A percentile compares a stretch with the other conserved stretches of the same genome.
phyloP scores from a whole-genome alignment of 2,888 invertebrate species.

The Carabus problematicus region DNA sequence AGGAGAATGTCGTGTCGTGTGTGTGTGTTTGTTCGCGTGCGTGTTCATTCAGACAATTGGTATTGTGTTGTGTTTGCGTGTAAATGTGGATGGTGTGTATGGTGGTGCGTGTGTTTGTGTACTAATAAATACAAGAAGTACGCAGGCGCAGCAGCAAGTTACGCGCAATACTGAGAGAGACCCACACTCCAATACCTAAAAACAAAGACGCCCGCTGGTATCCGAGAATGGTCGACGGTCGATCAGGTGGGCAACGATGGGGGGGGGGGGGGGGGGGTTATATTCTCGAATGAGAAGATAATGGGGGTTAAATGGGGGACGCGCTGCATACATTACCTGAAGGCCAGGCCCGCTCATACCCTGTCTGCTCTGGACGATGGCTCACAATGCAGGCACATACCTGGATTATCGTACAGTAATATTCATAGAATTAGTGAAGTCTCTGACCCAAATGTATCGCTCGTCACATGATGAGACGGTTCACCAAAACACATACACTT shows the following conservation, averaged over 20 bases:
- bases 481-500: constrained; percentile 35
- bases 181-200: constrained; percentile 58
- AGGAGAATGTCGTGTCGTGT: no score
- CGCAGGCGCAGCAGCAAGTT: constrained; percentile 49
- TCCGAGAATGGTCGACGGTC: constrained; percentile 5
- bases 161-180: constrained; percentile 52
- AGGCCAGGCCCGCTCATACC: constrained; percentile 54
- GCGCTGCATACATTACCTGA: constrained; percentile 58
- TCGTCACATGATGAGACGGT: constrained; percentile 38
- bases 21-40: no score
- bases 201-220: constrained; percentile 51
- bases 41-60: no score
- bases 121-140: constrained; percentile 36
- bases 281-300: no score
- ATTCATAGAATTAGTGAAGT: constrained; percentile 56
- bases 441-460: constrained; percentile 23
- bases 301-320: constrained; percentile 48
- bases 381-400: constrained; percentile 56
- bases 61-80: no score
- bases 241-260: not conserved
- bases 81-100: no score
- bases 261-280: not conserved
- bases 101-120: no score
- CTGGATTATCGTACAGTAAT: constrained; percentile 59
- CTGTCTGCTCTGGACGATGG: constrained; percentile 52